Evolutionary conservation across 2,888 invertebrate species (phyloP).

Genomic region (Oligia fasciuncula): DNA sequence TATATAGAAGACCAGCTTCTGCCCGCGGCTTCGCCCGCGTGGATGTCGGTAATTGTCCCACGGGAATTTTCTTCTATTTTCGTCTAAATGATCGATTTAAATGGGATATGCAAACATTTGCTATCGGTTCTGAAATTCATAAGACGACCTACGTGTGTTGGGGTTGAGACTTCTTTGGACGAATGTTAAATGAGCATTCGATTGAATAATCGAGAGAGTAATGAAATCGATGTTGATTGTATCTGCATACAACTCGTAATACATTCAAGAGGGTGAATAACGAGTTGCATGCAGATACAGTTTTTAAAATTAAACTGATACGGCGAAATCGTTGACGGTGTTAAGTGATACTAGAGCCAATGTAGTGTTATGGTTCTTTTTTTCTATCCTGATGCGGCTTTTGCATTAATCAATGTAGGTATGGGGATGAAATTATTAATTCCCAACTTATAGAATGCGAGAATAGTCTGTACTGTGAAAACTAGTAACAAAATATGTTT

Average conservation of each 20-base stretch:
- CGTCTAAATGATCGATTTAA: constrained; percentile 18
- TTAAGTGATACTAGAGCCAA: too few species aligned
- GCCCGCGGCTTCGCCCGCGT: too few species aligned
- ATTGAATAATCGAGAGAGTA: constrained; percentile 31
- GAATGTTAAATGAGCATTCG: constrained; percentile 3
- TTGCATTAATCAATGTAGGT: background rate
- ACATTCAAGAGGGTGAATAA: background rate
- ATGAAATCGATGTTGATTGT: constrained; percentile 13
- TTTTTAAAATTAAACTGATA: background rate
- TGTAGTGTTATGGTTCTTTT: too few species aligned
- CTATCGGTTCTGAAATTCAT: constrained; percentile 28
- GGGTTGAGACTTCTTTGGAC: constrained; percentile 9
- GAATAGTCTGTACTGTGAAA: background rate
- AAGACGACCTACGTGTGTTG: constrained; percentile 29
- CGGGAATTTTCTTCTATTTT: background rate
- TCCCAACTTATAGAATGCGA: background rate
- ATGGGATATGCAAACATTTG: constrained; percentile 31
- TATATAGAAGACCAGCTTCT: too few species aligned
- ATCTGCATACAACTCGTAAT: background rate
- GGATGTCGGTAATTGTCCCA: too few species aligned
- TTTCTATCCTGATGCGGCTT: too few species aligned
- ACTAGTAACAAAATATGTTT: background rate
- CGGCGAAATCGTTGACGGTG: too few species aligned
- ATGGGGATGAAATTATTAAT: background rate
- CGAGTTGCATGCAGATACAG: background rate